Evolutionary conservation across 2,113 vertebrate genomes (phyloP).

Genomic region (Daphoenositta chrysoptera): DNA sequence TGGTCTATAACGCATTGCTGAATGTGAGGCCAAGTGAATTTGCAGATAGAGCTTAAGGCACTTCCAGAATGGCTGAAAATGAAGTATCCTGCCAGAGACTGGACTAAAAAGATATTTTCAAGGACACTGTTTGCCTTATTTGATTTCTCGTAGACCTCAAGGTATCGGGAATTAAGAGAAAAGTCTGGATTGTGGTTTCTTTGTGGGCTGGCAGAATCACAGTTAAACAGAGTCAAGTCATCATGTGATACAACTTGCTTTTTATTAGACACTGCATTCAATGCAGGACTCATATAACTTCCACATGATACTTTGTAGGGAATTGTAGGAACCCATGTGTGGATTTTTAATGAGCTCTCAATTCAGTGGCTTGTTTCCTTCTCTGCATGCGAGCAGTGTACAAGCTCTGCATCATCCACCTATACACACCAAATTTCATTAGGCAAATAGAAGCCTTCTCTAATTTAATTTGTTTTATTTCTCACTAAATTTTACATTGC

Average conservation of each 20-base stretch:
- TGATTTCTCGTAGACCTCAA: not conserved
- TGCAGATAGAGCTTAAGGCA: not conserved
- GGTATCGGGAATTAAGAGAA: not conserved
- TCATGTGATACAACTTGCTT: not conserved
- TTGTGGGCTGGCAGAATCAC: not conserved
- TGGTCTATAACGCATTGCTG: not conserved
- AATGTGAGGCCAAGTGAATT: conserved; percentile 18
- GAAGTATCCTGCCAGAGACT: not conserved
- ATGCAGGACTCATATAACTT: not conserved
- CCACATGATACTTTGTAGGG: not conserved
- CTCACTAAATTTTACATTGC: not conserved
- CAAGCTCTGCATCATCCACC: not conserved
- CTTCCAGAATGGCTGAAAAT: not conserved
- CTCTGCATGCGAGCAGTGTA: not conserved
- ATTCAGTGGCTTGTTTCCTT: not conserved
- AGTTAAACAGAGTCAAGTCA: not conserved
- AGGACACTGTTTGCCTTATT: not conserved
- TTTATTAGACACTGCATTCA: not conserved
- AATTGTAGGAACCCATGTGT: not conserved
- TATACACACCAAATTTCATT: not conserved
- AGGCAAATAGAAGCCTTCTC: not conserved
- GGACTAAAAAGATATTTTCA: not conserved
- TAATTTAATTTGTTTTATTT: not conserved
- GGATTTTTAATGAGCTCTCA: not conserved
- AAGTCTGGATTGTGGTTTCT: not conserved